Evolutionary conservation across 2,797 vertebrate genomes (phyloP).

Genomic region (Syngnathus acus): DNA sequence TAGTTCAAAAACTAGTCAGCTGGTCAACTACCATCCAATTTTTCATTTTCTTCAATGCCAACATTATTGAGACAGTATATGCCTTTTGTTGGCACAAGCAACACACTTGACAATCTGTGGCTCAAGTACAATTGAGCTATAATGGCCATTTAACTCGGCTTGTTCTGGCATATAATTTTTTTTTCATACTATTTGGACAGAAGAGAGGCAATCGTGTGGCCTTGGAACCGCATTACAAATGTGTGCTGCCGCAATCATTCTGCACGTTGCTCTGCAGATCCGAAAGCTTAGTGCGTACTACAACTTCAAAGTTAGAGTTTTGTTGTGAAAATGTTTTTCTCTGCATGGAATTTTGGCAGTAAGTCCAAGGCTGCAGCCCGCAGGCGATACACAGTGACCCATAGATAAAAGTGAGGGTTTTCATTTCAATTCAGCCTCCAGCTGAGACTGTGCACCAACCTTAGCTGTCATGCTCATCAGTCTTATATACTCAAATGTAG

Average conservation of each 20-base stretch:
- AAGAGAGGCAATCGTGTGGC: not conserved
- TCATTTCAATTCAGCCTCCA: slow-evolving; percentile 23
- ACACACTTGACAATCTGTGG: not conserved
- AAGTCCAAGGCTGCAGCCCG: slow-evolving; percentile 19
- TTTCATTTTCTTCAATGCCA: no score
- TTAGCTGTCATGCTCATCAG: slow-evolving; percentile 11
- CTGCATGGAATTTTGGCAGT: not conserved
- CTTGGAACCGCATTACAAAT: not conserved
- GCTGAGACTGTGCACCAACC: slow-evolving; percentile 24
- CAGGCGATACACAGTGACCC: slow-evolving; percentile 5
- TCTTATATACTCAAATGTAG: not conserved
- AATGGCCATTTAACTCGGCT: not conserved
- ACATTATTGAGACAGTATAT: not conserved
- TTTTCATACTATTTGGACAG: not conserved
- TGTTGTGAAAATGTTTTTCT: not conserved
- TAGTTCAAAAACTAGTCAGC: no score
- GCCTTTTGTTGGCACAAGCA: not conserved
- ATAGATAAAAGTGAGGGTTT: slow-evolving; percentile 29
- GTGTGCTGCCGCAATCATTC: not conserved
- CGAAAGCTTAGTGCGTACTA: not conserved
- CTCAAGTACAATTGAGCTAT: no score
- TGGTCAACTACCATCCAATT: no score
- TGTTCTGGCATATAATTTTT: not conserved
- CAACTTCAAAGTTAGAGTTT: not conserved
- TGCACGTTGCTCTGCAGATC: not conserved